Conservation (phyloP, 2,113 vertebrate species). For the Ctenodactylus gundi region DNA sequence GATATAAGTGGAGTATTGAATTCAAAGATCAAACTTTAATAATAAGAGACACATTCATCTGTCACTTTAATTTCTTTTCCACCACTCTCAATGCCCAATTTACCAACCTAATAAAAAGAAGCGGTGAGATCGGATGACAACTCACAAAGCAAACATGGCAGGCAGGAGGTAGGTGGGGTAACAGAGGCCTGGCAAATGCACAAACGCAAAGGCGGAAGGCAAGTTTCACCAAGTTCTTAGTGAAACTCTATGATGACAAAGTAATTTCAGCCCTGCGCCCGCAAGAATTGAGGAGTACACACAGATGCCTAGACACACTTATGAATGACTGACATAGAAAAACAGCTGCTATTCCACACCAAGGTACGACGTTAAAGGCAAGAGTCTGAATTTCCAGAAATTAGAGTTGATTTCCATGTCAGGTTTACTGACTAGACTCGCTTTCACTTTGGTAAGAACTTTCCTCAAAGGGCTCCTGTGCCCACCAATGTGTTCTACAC, state of each 20-base stretch:
- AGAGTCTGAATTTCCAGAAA: neutral
- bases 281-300: neutral
- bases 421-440: neutral
- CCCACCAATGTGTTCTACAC: neutral
- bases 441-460: neutral
- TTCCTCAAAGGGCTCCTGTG: neutral
- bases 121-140: neutral
- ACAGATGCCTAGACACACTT: neutral
- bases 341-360: neutral
- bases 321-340: neutral
- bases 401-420: neutral
- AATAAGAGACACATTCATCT: neutral
- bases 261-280: neutral
- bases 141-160: neutral
- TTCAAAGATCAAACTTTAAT: slow-evolving; percentile 42
- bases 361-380: neutral
- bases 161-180: too few relatives aligned
- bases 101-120: neutral
- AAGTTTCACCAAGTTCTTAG: neutral
- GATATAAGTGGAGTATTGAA: neutral
- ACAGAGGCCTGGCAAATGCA: neutral
- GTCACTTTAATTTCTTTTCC: slow-evolving; percentile 25
- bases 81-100: neutral
- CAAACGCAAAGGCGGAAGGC: neutral
- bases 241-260: neutral